phyloP scores from a whole-genome alignment of 2,888 invertebrate genomes.

The Temnothorax rugatulus region DNA sequence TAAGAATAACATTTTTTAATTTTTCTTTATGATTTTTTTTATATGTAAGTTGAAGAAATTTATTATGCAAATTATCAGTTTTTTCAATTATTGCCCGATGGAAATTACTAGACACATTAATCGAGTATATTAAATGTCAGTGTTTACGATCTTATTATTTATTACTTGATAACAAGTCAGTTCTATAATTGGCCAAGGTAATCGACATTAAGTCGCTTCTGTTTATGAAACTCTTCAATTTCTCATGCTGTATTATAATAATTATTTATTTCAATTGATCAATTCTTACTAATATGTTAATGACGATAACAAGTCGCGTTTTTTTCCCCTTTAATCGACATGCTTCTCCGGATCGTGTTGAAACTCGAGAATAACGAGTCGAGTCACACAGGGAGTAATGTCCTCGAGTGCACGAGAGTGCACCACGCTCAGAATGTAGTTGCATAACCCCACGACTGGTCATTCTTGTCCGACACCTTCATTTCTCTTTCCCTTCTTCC shows the following conservation, averaged over 20 bases:
- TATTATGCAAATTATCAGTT: background rate
- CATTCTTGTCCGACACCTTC: slow-evolving; percentile 51
- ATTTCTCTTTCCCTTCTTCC: slow-evolving; percentile 42
- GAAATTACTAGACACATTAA: background rate
- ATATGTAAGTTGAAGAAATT: background rate
- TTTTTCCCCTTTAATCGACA: background rate
- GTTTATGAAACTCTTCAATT: background rate
- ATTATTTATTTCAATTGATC: background rate
- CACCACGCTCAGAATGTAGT: slow-evolving; percentile 73
- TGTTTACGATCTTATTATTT: slow-evolving; percentile 6
- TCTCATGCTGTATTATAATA: background rate
- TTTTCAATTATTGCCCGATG: background rate
- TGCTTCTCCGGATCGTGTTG: background rate
- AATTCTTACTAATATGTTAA: background rate
- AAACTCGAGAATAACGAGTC: slow-evolving; percentile 48
- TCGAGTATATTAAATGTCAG: background rate
- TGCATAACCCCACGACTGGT: slow-evolving; percentile 67
- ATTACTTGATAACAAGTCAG: background rate
- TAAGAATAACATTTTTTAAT: slow-evolving; percentile 16
- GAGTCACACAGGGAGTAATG: slow-evolving; percentile 69
- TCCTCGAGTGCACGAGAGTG: slow-evolving; percentile 71
- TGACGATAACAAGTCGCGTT: background rate
- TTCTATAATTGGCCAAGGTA: background rate
- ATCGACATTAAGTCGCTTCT: background rate
- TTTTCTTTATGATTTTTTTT: background rate